Evolutionary conservation across 2,113 vertebrate genomes (phyloP).

Genomic region (rat (Rattus norvegicus)): DNA sequence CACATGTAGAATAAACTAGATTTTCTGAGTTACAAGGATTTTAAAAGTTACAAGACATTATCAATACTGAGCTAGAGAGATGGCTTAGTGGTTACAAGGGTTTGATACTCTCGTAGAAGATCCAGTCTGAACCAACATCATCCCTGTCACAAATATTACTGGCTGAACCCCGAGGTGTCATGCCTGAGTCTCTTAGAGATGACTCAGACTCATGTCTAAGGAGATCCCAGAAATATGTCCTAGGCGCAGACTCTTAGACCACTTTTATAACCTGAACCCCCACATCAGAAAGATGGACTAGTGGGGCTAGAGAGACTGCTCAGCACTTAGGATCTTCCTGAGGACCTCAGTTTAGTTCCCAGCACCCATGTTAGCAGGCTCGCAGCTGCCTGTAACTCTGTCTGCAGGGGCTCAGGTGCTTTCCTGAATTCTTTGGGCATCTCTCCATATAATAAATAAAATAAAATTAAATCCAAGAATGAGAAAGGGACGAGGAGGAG

Average conservation of each 20-base stretch:
- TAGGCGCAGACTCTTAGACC: not conserved
- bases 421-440: not conserved
- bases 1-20: not conserved
- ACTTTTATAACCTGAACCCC: not conserved
- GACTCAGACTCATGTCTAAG: not conserved
- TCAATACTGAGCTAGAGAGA: not conserved
- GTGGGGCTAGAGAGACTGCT: not conserved
- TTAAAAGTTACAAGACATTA: not conserved
- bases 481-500: not conserved
- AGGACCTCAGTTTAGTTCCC: not conserved
- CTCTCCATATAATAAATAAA: not conserved
- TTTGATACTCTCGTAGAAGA: not conserved
- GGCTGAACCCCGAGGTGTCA: not conserved
- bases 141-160: no score
- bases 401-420: not conserved
- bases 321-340: not conserved
- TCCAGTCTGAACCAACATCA: not conserved
- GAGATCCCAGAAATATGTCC: not conserved
- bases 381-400: not conserved
- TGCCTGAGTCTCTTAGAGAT: not conserved
- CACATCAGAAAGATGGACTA: not conserved
- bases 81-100: not conserved
- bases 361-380: not conserved
- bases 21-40: not conserved
- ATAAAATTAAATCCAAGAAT: not conserved